phyloP scores from a whole-genome alignment of 2,888 invertebrate genomes.

The Apamea anceps region DNA sequence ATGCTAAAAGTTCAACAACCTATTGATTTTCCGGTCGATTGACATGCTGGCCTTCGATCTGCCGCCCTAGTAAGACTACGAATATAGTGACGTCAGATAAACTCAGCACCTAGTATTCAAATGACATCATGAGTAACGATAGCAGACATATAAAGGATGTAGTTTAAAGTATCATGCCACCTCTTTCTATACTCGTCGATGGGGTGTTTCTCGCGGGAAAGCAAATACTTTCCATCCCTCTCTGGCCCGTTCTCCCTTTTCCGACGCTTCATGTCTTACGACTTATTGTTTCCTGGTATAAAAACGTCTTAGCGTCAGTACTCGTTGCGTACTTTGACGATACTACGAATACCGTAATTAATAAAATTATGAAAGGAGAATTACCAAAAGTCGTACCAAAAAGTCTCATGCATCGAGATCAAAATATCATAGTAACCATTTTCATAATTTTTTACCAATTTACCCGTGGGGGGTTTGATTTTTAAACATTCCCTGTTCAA shows the following conservation, averaged over 20 bases:
- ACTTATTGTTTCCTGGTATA: constrained; percentile 7
- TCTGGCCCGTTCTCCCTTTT: not conserved
- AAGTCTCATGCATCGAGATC: too few species aligned
- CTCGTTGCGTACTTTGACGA: not conserved
- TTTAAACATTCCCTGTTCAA: too few species aligned
- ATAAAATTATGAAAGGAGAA: too few species aligned
- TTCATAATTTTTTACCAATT: too few species aligned
- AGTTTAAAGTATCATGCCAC: not conserved
- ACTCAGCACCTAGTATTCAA: not conserved
- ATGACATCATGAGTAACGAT: constrained; percentile 6
- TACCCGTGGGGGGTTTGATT: too few species aligned
- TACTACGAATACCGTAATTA: not conserved
- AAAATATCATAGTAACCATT: too few species aligned
- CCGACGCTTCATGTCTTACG: not conserved
- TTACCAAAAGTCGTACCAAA: too few species aligned
- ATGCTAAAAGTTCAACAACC: not conserved
- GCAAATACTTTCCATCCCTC: not conserved
- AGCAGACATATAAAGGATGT: not conserved
- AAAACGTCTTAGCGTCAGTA: not conserved
- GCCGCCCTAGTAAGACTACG: not conserved
- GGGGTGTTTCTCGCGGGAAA: not conserved
- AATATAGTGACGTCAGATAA: constrained; percentile 8
- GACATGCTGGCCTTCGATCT: not conserved
- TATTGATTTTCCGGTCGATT: constrained; percentile 10
- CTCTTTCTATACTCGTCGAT: not conserved